Conservation (phyloP, 1,140 invertebrate genomes). For the Drosophila setifemur region DNA sequence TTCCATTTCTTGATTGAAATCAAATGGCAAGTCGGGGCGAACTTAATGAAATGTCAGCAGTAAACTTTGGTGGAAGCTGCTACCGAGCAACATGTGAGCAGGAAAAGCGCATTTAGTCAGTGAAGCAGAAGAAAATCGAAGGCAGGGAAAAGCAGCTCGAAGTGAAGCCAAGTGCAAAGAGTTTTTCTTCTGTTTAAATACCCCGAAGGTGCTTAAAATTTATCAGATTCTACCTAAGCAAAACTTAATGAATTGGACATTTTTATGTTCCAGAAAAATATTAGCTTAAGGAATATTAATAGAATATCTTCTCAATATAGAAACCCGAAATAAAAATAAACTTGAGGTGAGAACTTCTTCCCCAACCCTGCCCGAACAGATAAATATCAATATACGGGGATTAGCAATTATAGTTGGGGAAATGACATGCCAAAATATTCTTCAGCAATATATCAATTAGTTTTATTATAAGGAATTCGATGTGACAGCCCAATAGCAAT, state of each 20-base stretch:
- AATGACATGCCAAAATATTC: conserved; percentile 6
- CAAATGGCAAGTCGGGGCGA: conserved; percentile 28
- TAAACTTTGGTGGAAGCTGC: conserved; percentile 2
- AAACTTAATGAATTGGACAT: conserved; percentile 20
- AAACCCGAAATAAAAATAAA: too few relatives aligned
- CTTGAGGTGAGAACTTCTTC: too few relatives aligned
- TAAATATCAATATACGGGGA: neutral
- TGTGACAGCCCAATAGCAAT: conserved; percentile 5
- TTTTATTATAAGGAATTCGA: conserved; percentile 20
- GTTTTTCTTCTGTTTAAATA: conserved; percentile 1
- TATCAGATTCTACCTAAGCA: too few relatives aligned
- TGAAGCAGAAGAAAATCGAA: conserved; percentile 30
- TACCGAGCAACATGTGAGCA: neutral
- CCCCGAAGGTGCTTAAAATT: too few relatives aligned
- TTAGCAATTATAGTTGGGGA: conserved; percentile 6
- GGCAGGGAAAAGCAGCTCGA: conserved; percentile 6
- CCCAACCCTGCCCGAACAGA: too few relatives aligned
- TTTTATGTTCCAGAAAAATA: conserved; percentile 7
- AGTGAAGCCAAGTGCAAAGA: conserved; percentile 14
- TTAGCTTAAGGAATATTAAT: too few relatives aligned
- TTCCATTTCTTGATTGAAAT: conserved; percentile 43
- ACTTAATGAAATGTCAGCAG: conserved; percentile 37
- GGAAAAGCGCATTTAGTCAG: conserved; percentile 48
- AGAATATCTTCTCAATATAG: too few relatives aligned
- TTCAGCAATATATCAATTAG: conserved; percentile 22